Evolutionary conservation across 2,888 invertebrate genomes (phyloP).

Genomic region (Entomobrya multifasciata): DNA sequence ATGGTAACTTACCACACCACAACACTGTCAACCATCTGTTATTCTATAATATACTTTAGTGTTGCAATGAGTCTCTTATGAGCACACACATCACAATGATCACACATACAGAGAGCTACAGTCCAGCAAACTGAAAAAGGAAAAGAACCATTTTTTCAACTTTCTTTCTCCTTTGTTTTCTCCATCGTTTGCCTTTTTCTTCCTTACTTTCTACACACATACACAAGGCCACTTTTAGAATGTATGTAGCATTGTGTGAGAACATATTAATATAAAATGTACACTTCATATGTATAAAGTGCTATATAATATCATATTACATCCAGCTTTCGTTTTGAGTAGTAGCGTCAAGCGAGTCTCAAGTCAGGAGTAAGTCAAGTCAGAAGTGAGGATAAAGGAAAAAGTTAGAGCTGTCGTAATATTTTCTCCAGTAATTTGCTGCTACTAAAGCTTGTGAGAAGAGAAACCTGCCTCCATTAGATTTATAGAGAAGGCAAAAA

Average conservation of each 20-base stretch:
- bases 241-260: too few relatives aligned
- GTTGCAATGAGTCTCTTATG: constrained; percentile 54
- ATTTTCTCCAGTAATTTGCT: constrained; percentile 76
- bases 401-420: constrained; percentile 76
- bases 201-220: background rate
- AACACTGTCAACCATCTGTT: constrained; percentile 71
- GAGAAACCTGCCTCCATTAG: constrained; percentile 70
- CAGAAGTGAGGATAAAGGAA: constrained; percentile 73
- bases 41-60: constrained; percentile 64
- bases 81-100: constrained; percentile 56
- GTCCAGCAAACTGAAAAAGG: constrained; percentile 32
- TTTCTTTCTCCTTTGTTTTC: constrained; percentile 1
- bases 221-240: too few relatives aligned
- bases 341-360: background rate
- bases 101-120: constrained; percentile 20
- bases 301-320: too few relatives aligned
- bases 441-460: constrained; percentile 62
- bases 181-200: background rate
- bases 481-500: constrained; percentile 69
- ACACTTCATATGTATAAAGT: too few relatives aligned
- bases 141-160: constrained; percentile 30
- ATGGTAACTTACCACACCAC: constrained; percentile 69
- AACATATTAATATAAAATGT: too few relatives aligned
- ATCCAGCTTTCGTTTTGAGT: too few relatives aligned
- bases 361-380: constrained; percentile 21